A percentile compares a stretch with the other conserved stretches of the same genome.
Evolutionary conservation across 2,797 vertebrate genomes (phyloP).

Genomic region (Dipus sagitta): DNA sequence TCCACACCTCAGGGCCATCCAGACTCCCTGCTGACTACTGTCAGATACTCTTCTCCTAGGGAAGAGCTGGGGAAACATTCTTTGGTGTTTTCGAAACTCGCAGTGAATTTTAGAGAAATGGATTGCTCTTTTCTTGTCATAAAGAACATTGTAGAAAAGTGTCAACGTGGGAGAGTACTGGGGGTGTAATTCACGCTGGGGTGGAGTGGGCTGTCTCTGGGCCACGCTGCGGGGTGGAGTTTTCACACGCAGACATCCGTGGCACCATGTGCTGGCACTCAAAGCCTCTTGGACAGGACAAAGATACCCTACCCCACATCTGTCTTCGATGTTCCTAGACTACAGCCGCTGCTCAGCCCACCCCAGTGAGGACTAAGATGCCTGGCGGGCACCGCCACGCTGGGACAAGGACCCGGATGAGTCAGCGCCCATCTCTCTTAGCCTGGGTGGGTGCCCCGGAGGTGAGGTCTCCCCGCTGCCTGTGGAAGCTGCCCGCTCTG

Average conservation of each 20-base stretch:
- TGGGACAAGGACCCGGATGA: too few relatives aligned
- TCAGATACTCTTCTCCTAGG: rapidly evolving
- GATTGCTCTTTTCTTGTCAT: background rate
- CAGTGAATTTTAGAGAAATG: background rate
- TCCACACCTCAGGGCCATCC: rapidly evolving
- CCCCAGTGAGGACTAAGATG: background rate
- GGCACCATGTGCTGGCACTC: background rate
- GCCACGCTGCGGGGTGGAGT: background rate
- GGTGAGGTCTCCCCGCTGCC: background rate
- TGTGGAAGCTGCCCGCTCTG: background rate
- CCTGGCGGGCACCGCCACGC: too few relatives aligned
- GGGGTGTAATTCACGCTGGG: background rate
- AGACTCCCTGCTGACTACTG: rapidly evolving
- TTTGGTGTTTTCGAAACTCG: background rate
- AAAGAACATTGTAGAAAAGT: background rate
- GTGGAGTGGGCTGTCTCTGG: background rate
- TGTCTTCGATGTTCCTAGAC: background rate
- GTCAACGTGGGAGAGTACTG: background rate
- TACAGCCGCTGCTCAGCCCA: background rate
- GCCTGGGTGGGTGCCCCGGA: rapidly evolving
- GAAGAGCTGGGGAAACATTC: background rate
- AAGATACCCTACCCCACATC: too few relatives aligned
- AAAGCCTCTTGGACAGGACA: rapidly evolving
- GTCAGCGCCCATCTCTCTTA: background rate
- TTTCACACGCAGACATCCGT: background rate